These are phyloP conservation scores for Orthonychiurus folsomi DNA, from an alignment of 2,888 invertebrate genomes.

Conservation along the genomic window DNA sequence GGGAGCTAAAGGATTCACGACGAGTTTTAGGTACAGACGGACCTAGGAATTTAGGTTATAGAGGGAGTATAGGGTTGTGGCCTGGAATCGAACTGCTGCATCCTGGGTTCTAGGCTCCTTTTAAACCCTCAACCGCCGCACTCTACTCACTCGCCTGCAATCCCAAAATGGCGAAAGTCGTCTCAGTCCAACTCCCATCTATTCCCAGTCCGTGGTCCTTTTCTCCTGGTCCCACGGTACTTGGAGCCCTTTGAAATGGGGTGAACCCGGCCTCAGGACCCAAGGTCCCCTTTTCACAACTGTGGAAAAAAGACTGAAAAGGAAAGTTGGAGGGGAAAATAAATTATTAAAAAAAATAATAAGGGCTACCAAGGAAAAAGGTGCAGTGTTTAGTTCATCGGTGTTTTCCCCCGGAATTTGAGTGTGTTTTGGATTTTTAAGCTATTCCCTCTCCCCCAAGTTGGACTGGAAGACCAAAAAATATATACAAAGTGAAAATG, in stretches of 20 bases:
- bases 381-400: no score
- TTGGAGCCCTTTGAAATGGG: constrained; percentile 8
- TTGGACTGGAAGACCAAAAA: no score
- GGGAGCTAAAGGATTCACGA: no score
- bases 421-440: no score
- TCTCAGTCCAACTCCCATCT: constrained; percentile 25
- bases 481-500: no score
- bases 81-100: constrained; percentile 36
- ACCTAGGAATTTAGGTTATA: background rate
- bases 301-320: no score
- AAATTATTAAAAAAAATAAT: no score
- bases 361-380: no score
- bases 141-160: constrained; percentile 38
- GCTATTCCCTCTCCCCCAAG: no score
- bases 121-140: background rate
- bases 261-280: background rate
- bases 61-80: background rate
- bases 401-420: no score
- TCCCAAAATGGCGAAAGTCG: constrained; percentile 40
- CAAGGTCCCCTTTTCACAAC: background rate
- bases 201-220: background rate
- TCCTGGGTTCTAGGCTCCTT: constrained; percentile 28
- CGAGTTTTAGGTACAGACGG: no score
- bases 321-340: no score
- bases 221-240: background rate